These are phyloP conservation scores for Geococcyx californianus DNA, from an alignment of 2,113 vertebrate species.

Conservation along the genomic window DNA sequence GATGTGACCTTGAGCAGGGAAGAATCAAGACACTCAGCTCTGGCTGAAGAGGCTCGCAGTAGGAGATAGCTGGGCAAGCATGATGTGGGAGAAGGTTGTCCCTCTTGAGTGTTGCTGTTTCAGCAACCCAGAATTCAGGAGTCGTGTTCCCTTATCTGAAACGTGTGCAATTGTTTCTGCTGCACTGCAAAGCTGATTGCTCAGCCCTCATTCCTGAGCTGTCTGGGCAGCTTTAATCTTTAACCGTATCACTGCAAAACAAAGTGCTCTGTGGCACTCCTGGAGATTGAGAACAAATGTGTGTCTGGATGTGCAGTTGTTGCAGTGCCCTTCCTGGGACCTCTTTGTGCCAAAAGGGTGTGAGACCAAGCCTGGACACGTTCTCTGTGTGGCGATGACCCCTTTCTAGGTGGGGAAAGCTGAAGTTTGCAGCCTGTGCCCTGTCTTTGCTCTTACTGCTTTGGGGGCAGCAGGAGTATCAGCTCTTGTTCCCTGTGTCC, in stretches of 20 bases:
- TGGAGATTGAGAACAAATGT: not conserved
- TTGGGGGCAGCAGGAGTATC: not conserved
- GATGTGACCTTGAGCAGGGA: not conserved
- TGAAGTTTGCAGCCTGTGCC: not conserved
- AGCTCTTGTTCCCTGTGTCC: not conserved
- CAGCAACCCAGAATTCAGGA: not conserved
- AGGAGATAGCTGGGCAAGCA: not conserved
- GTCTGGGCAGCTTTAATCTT: not conserved
- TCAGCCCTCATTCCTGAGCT: not conserved
- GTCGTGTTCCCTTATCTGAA: not conserved
- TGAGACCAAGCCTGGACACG: not conserved
- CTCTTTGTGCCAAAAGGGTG: not conserved
- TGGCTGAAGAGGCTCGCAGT: not conserved
- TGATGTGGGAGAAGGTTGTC: not conserved
- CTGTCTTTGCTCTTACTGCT: not conserved
- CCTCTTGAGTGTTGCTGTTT: not conserved
- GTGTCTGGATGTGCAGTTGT: not conserved
- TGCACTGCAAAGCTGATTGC: not conserved
- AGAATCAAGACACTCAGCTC: not conserved
- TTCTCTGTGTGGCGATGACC: not conserved
- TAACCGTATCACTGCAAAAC: accelerated
- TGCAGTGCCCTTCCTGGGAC: not conserved
- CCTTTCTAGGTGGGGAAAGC: not conserved
- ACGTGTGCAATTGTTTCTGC: not conserved
- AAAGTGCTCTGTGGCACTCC: not conserved